phyloP scores from a whole-genome alignment of 2,113 vertebrate genomes.

The Typhlomys cinereus region DNA sequence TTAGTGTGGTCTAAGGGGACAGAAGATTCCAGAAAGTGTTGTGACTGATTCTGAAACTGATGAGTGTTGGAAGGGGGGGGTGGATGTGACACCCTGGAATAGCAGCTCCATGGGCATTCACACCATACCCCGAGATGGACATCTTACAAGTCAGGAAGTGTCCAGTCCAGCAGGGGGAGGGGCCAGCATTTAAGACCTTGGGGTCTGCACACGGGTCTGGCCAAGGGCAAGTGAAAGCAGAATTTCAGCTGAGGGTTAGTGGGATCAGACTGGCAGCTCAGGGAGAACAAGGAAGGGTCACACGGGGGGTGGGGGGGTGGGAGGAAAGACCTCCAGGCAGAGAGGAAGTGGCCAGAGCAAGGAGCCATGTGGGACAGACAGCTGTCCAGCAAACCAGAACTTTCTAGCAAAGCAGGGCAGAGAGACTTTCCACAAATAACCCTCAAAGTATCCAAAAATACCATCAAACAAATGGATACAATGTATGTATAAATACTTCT shows the following conservation, averaged over 20 bases:
- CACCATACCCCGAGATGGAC: too few relatives aligned
- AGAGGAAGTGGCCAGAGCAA: neutral
- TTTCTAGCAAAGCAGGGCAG: neutral
- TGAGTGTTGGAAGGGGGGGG: neutral
- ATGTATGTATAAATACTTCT: neutral
- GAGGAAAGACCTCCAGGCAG: neutral
- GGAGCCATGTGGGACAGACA: neutral
- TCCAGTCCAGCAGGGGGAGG: neutral
- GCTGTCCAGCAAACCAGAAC: too few relatives aligned
- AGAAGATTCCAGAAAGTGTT: neutral
- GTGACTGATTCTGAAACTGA: too few relatives aligned
- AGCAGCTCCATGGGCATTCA: neutral
- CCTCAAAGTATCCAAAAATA: neutral
- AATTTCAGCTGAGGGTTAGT: neutral
- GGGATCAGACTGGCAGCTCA: neutral
- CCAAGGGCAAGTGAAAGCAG: neutral
- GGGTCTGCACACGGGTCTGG: neutral
- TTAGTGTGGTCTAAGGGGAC: neutral
- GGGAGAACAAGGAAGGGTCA: neutral
- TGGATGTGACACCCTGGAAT: neutral
- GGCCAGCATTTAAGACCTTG: neutral
- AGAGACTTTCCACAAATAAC: neutral
- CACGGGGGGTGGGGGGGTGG: neutral
- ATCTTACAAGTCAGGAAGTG: neutral
- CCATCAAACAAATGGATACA: neutral